Evolutionary conservation across 2,797 vertebrate genomes (phyloP), one percentile per base, ranked within the genome.

Genomic region (Tangara arthus): DNA sequence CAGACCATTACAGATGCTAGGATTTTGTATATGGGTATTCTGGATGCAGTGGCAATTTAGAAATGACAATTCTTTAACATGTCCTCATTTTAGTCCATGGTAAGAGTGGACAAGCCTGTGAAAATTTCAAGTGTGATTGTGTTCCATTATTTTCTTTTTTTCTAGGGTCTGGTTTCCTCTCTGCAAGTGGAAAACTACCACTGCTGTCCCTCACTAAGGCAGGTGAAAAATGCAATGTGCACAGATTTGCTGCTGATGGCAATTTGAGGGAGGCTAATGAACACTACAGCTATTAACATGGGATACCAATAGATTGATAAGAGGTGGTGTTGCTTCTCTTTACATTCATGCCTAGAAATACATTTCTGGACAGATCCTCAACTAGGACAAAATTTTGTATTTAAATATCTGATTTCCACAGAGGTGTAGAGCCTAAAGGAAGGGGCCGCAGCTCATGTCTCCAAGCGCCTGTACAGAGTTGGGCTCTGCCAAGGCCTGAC

Each of bases 11-110:
- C 50, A 95, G 84, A 66, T 86, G 34, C 50, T 69, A 42, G 59
- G 44, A 77, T 86, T 95, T 94, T 85, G 24, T 61, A 30, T 91
- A 84, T 80, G 90, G 70, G 71, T 50, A 39, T 95, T 95, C 83
- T 88, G 85, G 35, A 50, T 71, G 56, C 55, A 70, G 63, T 41
- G n/a, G 59, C 52, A 83, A 60, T 92, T 96, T 86, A 66, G 41
- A 82, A 88, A 76, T 46, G 1, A 50, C 5, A 71, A 11, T 41
- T 77, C 44, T 85, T 75, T 49, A 81, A 42, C 30, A 32, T 83
- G 60, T 82, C 80, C 75, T 93, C 30, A 73, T 92, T 78, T 75
- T 73, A 90, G 42, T 76, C 15, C 72, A 42, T 24, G 27, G 55
- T 69, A 94, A 72, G 39, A 18, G 26, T 46, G 18, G 27, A 27